phyloP scores from a whole-genome alignment of 2,797 vertebrate species.

The Toxotes lorentzi region DNA sequence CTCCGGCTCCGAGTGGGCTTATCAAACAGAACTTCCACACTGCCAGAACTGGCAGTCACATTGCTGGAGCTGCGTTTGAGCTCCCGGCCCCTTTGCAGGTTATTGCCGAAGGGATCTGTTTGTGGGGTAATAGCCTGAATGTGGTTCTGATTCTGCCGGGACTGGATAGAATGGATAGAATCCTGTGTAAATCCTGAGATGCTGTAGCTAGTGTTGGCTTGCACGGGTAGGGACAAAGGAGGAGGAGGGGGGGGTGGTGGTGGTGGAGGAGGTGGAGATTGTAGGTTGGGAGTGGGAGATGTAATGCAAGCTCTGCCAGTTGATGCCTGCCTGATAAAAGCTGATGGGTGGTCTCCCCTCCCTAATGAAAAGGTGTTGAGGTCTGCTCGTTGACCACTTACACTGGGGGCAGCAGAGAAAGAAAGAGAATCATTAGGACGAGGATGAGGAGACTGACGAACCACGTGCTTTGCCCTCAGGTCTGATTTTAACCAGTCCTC shows the following conservation, averaged over 20 bases:
- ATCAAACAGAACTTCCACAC: conserved; percentile 87
- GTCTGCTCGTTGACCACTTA: conserved; percentile 90
- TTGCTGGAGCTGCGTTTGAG: conserved; percentile 90
- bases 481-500: conserved; percentile 83
- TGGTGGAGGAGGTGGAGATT: conserved; percentile 86
- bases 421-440: conserved; percentile 90
- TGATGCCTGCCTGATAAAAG: conserved; percentile 89
- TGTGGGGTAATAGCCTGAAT: conserved; percentile 80
- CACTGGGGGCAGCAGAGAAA: conserved; percentile 93
- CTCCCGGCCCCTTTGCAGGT: conserved; percentile 87
- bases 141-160: conserved; percentile 87
- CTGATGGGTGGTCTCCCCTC: conserved; percentile 91
- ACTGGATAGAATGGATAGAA: conserved; percentile 80
- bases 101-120: conserved; percentile 84
- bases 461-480: conserved; percentile 74
- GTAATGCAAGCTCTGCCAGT: conserved; percentile 85
- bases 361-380: conserved; percentile 89
- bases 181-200: conserved; percentile 89
- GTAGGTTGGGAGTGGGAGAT: conserved; percentile 86
- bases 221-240: conserved; percentile 58
- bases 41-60: conserved; percentile 83
- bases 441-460: conserved; percentile 79
- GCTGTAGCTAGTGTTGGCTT: conserved; percentile 81
- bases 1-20: conserved; percentile 83
- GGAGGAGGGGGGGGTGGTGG: conserved; percentile 87